Evolutionary conservation across 2,113 vertebrate species (phyloP).

Genomic region (Tamias sibiricus): DNA sequence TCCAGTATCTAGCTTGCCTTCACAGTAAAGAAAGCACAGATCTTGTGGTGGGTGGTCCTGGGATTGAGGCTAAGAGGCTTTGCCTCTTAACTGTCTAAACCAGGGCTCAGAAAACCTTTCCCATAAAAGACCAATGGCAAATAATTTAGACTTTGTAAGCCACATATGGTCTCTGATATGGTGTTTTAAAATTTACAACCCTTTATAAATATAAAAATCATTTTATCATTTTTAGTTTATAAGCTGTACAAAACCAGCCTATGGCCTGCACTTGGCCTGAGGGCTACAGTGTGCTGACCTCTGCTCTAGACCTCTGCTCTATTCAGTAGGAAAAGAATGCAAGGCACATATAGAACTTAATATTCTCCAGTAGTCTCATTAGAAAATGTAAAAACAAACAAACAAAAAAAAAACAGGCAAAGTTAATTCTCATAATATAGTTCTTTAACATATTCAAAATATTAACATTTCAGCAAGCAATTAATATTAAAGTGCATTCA

Average conservation of each 20-base stretch:
- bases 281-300: neutral
- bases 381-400: neutral
- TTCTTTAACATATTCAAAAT: conserved; percentile 22
- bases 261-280: neutral
- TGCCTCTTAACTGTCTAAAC: neutral
- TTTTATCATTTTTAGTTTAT: conserved; percentile 12
- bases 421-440: neutral
- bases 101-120: neutral
- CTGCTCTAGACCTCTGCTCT: neutral
- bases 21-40: neutral
- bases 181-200: neutral
- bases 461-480: neutral
- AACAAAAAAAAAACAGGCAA: neutral
- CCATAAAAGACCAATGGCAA: neutral
- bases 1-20: neutral
- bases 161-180: neutral
- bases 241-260: neutral
- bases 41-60: neutral
- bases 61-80: neutral
- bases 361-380: neutral
- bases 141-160: neutral
- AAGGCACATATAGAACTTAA: neutral
- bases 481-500: neutral
- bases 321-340: neutral
- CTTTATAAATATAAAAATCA: conserved; percentile 28